phyloP scores from a whole-genome alignment of 1,140 invertebrate genomes.

The Trissolcus basalis region DNA sequence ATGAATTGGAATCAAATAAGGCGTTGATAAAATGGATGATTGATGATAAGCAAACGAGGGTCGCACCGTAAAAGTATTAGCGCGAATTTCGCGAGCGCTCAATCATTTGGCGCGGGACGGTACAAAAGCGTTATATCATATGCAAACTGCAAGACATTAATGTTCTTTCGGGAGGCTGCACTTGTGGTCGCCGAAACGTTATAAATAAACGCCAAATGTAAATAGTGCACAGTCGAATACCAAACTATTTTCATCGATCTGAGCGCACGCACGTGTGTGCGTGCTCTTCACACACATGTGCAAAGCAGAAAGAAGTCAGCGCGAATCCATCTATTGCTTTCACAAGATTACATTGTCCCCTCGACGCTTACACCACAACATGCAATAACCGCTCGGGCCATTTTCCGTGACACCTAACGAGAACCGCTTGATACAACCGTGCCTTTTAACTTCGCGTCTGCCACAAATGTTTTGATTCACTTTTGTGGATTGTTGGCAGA shows the following conservation, averaged over 20 bases:
- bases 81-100: constrained; percentile 3
- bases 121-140: constrained; percentile 43
- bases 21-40: no score
- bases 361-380: constrained; percentile 16
- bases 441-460: no score
- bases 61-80: neutral
- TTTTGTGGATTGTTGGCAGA: no score
- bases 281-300: constrained; percentile 12
- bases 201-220: constrained; percentile 75
- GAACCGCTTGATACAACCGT: no score
- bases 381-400: constrained; percentile 8
- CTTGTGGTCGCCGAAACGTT: constrained; percentile 65
- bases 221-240: constrained; percentile 72
- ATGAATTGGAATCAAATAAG: no score
- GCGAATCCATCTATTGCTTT: constrained; percentile 18
- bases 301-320: constrained; percentile 24
- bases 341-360: constrained; percentile 33
- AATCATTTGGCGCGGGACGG: constrained; percentile 6
- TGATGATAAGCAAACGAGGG: no score
- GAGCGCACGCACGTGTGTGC: constrained; percentile 23
- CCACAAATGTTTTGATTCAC: no score
- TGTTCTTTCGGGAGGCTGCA: constrained; percentile 50
- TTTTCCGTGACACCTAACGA: neutral
- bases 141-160: constrained; percentile 15
- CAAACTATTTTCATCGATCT: constrained; percentile 72